Evolutionary conservation across 1,140 invertebrate genomes (phyloP), one percentile per base, ranked within the genome.

Genomic region (Ceratoteleas bidentatus): DNA sequence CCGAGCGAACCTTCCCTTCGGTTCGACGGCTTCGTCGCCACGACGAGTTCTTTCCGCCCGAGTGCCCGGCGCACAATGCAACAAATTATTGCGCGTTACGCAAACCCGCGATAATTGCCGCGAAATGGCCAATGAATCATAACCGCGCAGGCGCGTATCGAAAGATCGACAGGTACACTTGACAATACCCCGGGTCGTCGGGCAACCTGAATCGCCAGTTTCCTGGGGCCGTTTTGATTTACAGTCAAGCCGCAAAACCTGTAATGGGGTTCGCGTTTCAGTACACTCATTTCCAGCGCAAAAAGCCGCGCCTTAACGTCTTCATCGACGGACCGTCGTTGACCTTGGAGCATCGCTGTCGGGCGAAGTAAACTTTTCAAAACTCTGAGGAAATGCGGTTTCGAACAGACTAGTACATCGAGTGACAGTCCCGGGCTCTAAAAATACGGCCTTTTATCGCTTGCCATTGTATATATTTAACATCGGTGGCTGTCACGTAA

Each of bases 21-120:
- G 61, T 68, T 75, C 68, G 54, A 69, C 75, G 66, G 61, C 74
- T 65, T 16, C 76, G 70, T 84, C 76, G 54, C 64, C 57, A 66
- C 60, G 69, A 84, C 82, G 82, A 74, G 50, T 61, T 81, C 82
- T 84, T 84, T 84, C 82, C 77, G 81, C 73, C 68, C 77, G 73
- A 84, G 64, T 68, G 82, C 64, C 73, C 82, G 77, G 81, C 77
- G 74, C 16, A 81, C 82, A 75, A 76, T 81, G 62, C 74, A 81
- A 70, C 82, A 72, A 84, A 84, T 84, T 81, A 84, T 78, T 70
- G 45, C 33, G 47, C 11, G 50, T 81, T 84, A 81, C 74, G 82
- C 77, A 84, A 81, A 78, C 78, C 70, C 49, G 54, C 56, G 73
- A 77, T 77, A 84, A 84, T 84, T 84, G 68, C 76, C 68, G 72